Percentiles rank a stretch among this genome's conserved stretches.
These are phyloP conservation scores for Orientallactaga bullata DNA, from an alignment of 2,113 vertebrate species.

Conservation along the genomic window DNA sequence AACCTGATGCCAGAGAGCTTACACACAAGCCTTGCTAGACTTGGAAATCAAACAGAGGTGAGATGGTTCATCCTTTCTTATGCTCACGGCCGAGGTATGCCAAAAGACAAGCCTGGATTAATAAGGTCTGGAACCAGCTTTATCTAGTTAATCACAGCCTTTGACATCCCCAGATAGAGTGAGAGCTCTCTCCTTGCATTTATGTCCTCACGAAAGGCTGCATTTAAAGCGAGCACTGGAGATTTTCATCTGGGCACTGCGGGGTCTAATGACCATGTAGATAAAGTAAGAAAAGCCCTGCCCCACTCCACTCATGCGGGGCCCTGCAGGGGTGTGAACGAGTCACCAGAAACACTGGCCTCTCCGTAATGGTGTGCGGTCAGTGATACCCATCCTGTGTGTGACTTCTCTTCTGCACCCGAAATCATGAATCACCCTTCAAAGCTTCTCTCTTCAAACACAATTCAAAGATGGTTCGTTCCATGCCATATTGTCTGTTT, in stretches of 20 bases:
- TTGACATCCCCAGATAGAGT: constrained; percentile 21
- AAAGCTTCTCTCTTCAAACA: background rate
- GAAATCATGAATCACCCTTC: background rate
- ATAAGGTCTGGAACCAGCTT: background rate
- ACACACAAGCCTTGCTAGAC: constrained; percentile 18
- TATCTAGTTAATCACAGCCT: constrained; percentile 55
- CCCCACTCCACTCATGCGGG: accelerated
- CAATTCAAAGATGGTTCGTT: accelerated
- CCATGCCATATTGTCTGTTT: accelerated
- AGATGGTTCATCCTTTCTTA: background rate
- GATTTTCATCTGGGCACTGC: background rate
- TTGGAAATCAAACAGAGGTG: constrained; percentile 57
- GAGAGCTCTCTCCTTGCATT: background rate
- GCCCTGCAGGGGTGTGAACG: background rate
- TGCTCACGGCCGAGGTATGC: constrained; percentile 16
- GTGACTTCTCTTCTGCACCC: background rate
- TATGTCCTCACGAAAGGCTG: constrained; percentile 26
- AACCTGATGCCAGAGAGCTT: constrained; percentile 57
- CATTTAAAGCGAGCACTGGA: background rate
- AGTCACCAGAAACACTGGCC: too few species aligned
- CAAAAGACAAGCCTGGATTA: constrained; percentile 25
- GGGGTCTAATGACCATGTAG: background rate
- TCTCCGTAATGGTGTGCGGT: background rate
- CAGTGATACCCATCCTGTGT: background rate
- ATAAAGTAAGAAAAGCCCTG: background rate